Base-by-base conservation (phyloP, 2,113 vertebrate genomes). In the Gymnorhina tibicen region DNA sequence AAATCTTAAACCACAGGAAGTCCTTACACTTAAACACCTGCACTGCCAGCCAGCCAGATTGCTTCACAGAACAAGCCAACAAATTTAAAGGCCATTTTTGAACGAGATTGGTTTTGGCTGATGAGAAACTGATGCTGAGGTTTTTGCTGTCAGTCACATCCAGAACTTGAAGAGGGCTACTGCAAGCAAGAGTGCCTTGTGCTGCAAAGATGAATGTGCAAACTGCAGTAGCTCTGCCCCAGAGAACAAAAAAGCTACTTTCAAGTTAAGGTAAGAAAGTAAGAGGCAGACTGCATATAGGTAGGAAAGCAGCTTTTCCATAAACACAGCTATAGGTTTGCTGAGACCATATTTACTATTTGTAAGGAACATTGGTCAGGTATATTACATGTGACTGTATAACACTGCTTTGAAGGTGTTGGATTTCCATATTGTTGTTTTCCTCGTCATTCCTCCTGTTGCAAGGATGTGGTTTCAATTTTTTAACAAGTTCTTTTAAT, bases 31-130 rank as follows among this genome's bases (percentile, higher is more conserved):
- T 80, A 58, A 69, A 91, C 55, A 66, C 78, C 89, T 93, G 81
- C 74, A 94, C 97, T 96, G 89, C 95, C 92, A 96, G 97, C 92
- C 97, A 93, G 97, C 55, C 93, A 95, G 89, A 85, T 58, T 93
- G 86, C 63, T 95, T 97, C 92, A 96, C 94, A 95, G 91, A 88
- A 93, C 93, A 89, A 94, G 87, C 75, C 81, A 97, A 91, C 86
- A 97, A 97, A 96, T 97, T 93, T 93, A 93, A 95, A 95, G 94
- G 94, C 83, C 80, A 13, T 77, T 92, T 83, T 84, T 16, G 60
- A 67, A 56, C 0, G 41, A 89, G 64, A 22, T 75, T 75, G 56
- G 27, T 63, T 91, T 91, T 84, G 92, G 79, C 87, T 79, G 93
- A 92, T 91, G 88, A 92, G 81, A 91, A 97, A 76, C 55, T 94